Base-by-base conservation (phyloP, 2,797 vertebrate species). In the Chloroceryle inda region DNA sequence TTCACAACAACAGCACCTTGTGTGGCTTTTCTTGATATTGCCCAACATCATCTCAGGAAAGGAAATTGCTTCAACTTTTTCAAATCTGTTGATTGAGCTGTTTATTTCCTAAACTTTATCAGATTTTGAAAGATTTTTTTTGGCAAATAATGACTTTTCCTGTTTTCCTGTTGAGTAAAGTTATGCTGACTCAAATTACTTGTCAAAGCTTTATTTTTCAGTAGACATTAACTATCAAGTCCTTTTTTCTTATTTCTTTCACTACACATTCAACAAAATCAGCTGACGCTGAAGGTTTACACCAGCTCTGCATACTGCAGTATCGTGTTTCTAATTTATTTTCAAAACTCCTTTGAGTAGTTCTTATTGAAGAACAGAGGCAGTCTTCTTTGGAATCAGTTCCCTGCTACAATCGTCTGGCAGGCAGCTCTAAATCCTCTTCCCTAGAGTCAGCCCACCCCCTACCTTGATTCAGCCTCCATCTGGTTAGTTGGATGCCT, bases 81-180 rank as follows among this genome's bases (percentile, higher is more conserved):
- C 0, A 0, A 67, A 49, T 71, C 88, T 93, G 90, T 95, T 96
- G 95, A 94, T 94, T 95, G 88, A 96, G 67, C 74, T 95, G 96
- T 96, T 97, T 96, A 96, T 97, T 96, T 96, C 94, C 89, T 56
- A 95, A 93, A 95, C 59, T 90, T 96, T 96, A 97, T 94, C 96
- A 96, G 92, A 95, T 97, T 96, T 92, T 95, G 74, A 76, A 94
- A 91, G 73, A 90, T 94, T 94, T 96, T 66, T 85, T 96, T 95
- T 95, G 96, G 95, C 96, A 94, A 95, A 96, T 93, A 92, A 89
- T 73, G 47, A 84, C 82, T 92, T 94, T 94, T 97, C 92, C 76
- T 94, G 73, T 94, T 95, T 96, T 94, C 69, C 87, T 81, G 69
- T 85, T 69, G 85, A 94, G 55, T 88, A 91, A 86, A 91, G 73